phyloP scores from a whole-genome alignment of 2,797 vertebrate species.

The Anisognathus igniventris region DNA sequence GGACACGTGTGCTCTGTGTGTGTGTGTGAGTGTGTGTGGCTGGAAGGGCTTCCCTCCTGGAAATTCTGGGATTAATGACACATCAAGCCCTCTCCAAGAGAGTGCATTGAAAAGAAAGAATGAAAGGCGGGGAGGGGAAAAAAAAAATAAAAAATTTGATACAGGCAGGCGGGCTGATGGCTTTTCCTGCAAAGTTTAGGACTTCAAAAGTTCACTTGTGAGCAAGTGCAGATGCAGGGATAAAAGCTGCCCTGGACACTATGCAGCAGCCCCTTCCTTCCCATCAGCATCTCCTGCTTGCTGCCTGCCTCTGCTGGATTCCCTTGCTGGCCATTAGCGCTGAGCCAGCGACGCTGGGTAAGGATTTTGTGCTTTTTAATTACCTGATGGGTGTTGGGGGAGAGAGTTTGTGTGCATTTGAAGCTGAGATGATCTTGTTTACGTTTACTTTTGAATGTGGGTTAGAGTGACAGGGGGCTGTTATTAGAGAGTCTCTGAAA shows the following conservation, averaged over 20 bases:
- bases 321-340: neutral
- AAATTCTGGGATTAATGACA: neutral
- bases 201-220: slow-evolving; percentile 32
- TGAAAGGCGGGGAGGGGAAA: fast-evolving
- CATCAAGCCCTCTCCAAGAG: neutral
- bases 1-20: neutral
- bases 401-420: neutral
- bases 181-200: slow-evolving; percentile 21
- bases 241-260: neutral
- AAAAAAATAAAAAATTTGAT: neutral
- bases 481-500: neutral
- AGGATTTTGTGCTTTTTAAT: slow-evolving; percentile 43
- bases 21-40: neutral
- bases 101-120: neutral
- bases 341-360: slow-evolving; percentile 19
- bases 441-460: neutral
- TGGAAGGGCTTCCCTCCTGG: neutral
- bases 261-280: slow-evolving; percentile 20
- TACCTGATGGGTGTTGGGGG: neutral
- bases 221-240: neutral
- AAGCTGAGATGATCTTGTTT: neutral
- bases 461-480: neutral
- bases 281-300: slow-evolving; percentile 37
- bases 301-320: slow-evolving; percentile 33
- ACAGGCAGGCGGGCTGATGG: neutral